These are phyloP conservation scores for Boloria selene DNA, from an alignment of 2,888 invertebrate species.

Conservation along the genomic window DNA sequence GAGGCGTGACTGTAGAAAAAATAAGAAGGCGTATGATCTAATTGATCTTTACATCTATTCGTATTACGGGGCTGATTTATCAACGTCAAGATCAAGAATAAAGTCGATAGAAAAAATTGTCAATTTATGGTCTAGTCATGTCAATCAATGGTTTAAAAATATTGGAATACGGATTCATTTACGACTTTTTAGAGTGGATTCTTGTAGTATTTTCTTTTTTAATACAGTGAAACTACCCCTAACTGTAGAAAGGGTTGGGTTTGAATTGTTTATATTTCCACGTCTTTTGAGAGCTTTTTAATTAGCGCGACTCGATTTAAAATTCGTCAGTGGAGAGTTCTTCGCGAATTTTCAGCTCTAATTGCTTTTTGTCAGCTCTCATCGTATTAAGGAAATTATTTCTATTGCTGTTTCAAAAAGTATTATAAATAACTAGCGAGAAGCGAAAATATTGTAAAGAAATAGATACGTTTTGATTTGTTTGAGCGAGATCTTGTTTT, in stretches of 20 bases:
- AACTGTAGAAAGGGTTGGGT: slow-evolving; percentile 29
- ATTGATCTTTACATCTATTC: too few species aligned
- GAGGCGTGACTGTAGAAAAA: too few species aligned
- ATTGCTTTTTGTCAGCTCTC: slow-evolving; percentile 11
- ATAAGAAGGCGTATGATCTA: too few species aligned
- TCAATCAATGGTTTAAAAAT: too few species aligned
- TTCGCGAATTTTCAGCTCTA: slow-evolving; percentile 21
- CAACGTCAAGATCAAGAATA: too few species aligned
- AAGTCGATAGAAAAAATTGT: too few species aligned
- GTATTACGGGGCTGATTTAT: too few species aligned
- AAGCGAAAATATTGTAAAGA: too few species aligned
- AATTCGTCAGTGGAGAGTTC: slow-evolving; percentile 30
- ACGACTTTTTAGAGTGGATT: background rate
- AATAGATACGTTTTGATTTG: too few species aligned
- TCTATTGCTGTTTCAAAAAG: slow-evolving; percentile 1
- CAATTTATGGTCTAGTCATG: too few species aligned
- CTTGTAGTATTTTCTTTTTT: slow-evolving; percentile 23
- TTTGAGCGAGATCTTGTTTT: too few species aligned
- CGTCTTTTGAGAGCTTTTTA: slow-evolving; percentile 43
- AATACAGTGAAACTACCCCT: slow-evolving; percentile 24
- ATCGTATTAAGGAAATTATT: slow-evolving; percentile 4
- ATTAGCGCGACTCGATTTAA: slow-evolving; percentile 44
- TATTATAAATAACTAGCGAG: background rate
- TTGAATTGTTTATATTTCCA: slow-evolving; percentile 38
- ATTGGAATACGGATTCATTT: too few species aligned